Percentiles rank a stretch among this genome's conserved stretches.
These are phyloP conservation scores for Enteromius argenteus DNA, from an alignment of 2,797 vertebrate genomes.

Conservation along the genomic window DNA sequence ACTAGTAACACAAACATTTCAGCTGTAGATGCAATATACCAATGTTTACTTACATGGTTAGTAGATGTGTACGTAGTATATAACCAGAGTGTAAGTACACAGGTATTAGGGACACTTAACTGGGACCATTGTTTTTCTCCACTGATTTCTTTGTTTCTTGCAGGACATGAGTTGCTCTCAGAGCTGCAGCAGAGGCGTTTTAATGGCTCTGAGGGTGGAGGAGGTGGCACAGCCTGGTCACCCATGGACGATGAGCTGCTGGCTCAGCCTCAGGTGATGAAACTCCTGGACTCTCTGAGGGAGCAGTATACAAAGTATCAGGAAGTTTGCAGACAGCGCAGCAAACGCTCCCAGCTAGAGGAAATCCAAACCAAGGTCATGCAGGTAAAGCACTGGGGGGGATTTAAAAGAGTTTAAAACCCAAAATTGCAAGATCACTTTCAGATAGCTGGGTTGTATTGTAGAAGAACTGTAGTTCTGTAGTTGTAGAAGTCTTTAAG, in stretches of 20 bases:
- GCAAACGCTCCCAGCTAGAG: constrained; percentile 93
- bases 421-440: background rate
- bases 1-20: too few species aligned
- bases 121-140: background rate
- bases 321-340: constrained; percentile 93
- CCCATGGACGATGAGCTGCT: constrained; percentile 97
- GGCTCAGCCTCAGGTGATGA: constrained; percentile 98
- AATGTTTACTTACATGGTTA: too few species aligned
- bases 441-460: background rate
- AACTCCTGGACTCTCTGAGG: constrained; percentile 92
- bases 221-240: constrained; percentile 85
- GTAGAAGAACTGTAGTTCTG: background rate
- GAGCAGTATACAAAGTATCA: constrained; percentile 97
- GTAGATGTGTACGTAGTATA: too few species aligned
- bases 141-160: background rate
- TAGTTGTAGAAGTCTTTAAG: background rate
- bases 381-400: constrained; percentile 83
- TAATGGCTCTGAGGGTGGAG: constrained; percentile 91
- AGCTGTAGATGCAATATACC: too few species aligned
- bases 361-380: constrained; percentile 98
- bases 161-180: constrained; percentile 94
- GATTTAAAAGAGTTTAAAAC: background rate
- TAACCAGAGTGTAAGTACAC: too few species aligned
- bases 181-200: constrained; percentile 96
- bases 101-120: too few species aligned